These are phyloP conservation scores for Apamea sordens DNA, from an alignment of 2,888 invertebrate species.

Conservation along the genomic window DNA sequence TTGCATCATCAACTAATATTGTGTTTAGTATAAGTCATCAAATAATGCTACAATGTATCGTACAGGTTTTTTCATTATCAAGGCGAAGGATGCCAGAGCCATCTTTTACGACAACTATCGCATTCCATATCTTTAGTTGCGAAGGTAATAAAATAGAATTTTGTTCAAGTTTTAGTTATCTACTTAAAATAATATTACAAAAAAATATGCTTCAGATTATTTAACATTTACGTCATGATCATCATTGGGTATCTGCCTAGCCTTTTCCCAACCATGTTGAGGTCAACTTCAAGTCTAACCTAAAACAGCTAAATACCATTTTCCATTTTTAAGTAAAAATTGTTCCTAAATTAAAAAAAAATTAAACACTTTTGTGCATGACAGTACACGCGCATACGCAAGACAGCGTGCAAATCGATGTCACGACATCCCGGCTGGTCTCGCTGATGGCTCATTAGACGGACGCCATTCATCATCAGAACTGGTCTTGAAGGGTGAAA, in stretches of 20 bases:
- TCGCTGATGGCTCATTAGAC: slow-evolving; percentile 72
- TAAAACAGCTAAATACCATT: not conserved
- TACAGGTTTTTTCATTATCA: slow-evolving; percentile 27
- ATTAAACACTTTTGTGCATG: slow-evolving; percentile 37
- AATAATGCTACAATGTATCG: slow-evolving; percentile 54
- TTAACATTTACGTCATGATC: not conserved
- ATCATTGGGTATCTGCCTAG: not conserved
- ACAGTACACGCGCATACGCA: slow-evolving; percentile 66
- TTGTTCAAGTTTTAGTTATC: not conserved
- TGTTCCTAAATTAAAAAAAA: not conserved
- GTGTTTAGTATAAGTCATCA: slow-evolving; percentile 46
- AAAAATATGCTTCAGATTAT: not conserved
- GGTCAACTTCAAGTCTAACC: not conserved
- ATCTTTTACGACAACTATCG: slow-evolving; percentile 7
- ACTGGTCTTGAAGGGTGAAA: slow-evolving; percentile 73
- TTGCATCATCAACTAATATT: slow-evolving; percentile 49
- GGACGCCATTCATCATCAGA: slow-evolving; percentile 76
- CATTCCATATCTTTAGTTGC: not conserved
- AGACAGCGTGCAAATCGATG: slow-evolving; percentile 74
- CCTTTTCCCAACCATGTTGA: not conserved
- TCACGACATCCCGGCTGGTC: slow-evolving; percentile 68
- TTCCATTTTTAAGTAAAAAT: not conserved
- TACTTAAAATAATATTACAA: not conserved
- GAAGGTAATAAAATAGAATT: not conserved
- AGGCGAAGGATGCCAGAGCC: not conserved